Conservation (phyloP, 2,113 vertebrate species). For the Misgurnus anguillicaudatus region DNA sequence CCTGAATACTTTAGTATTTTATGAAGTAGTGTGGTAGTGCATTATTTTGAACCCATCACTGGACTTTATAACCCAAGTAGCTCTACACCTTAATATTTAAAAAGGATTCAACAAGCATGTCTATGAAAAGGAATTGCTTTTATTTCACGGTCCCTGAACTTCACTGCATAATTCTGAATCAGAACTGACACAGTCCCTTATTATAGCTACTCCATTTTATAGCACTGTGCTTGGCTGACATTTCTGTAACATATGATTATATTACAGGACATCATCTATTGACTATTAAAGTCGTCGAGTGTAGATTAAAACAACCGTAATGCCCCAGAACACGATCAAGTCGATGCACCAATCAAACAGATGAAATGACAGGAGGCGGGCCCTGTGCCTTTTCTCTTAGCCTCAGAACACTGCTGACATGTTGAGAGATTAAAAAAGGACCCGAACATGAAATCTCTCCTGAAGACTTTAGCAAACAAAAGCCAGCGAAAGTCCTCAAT, state of each 20-base stretch:
- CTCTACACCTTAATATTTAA: slow-evolving; percentile 17
- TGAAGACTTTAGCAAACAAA: slow-evolving; percentile 45
- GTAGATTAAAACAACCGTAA: neutral
- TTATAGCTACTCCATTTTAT: slow-evolving; percentile 19
- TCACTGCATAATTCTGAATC: slow-evolving; percentile 24
- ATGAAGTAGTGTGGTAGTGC: neutral
- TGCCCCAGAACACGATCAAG: neutral
- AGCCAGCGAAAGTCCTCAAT: slow-evolving; percentile 39
- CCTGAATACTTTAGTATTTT: no score
- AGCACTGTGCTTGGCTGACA: slow-evolving; percentile 19
- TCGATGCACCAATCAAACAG: neutral
- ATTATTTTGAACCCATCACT: neutral
- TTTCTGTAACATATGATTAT: slow-evolving; percentile 37
- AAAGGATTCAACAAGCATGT: slow-evolving; percentile 28
- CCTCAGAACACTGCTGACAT: slow-evolving; percentile 44
- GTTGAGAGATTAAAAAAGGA: slow-evolving; percentile 51
- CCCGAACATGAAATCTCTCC: slow-evolving; percentile 32
- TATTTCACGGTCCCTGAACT: slow-evolving; percentile 34
- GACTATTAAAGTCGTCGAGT: slow-evolving; percentile 10
- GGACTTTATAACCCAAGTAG: neutral
- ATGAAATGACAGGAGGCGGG: neutral
- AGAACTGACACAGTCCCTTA: slow-evolving; percentile 12
- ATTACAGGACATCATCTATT: slow-evolving; percentile 4
- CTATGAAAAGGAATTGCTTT: slow-evolving; percentile 24
- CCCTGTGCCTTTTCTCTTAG: neutral